A percentile compares a stretch with the other conserved stretches of the same genome.
Evolutionary conservation across 1,140 invertebrate genomes (phyloP).

Genomic region (Procambarus virginalis): DNA sequence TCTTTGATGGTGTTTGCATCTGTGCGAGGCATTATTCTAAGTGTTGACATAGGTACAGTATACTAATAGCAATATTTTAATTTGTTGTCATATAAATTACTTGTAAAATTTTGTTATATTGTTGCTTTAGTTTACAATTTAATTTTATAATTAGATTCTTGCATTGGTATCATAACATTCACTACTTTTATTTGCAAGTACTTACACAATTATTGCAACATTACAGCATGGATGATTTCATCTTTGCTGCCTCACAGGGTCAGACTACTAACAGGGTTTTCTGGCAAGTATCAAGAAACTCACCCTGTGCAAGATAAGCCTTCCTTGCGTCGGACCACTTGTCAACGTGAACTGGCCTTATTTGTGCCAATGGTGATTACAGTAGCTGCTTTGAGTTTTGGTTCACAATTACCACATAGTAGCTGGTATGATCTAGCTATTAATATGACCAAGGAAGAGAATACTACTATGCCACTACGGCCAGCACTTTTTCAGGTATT

Average conservation of each 20-base stretch:
- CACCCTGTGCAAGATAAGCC: background rate
- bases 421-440: constrained; percentile 23
- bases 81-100: too few relatives aligned
- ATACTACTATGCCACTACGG: background rate
- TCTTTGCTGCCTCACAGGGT: constrained; percentile 37
- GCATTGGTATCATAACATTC: too few relatives aligned
- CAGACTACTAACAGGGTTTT: constrained; percentile 24
- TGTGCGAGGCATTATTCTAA: constrained; percentile 27
- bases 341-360: constrained; percentile 18
- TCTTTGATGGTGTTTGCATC: constrained; percentile 28
- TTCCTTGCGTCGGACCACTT: constrained; percentile 42
- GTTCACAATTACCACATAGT: constrained; percentile 33
- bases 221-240: constrained; percentile 48
- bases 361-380: constrained; percentile 16
- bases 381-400: constrained; percentile 36
- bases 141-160: too few relatives aligned
- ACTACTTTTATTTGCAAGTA: background rate
- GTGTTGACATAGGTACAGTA: constrained; percentile 49
- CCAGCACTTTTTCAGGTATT: constrained; percentile 46
- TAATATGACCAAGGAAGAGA: constrained; percentile 1
- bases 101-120: too few relatives aligned
- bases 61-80: background rate
- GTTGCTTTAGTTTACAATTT: too few relatives aligned
- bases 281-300: constrained; percentile 49
- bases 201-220: background rate